Evolutionary conservation across 2,797 vertebrate genomes (phyloP).

Genomic region (Natrix natrix): DNA sequence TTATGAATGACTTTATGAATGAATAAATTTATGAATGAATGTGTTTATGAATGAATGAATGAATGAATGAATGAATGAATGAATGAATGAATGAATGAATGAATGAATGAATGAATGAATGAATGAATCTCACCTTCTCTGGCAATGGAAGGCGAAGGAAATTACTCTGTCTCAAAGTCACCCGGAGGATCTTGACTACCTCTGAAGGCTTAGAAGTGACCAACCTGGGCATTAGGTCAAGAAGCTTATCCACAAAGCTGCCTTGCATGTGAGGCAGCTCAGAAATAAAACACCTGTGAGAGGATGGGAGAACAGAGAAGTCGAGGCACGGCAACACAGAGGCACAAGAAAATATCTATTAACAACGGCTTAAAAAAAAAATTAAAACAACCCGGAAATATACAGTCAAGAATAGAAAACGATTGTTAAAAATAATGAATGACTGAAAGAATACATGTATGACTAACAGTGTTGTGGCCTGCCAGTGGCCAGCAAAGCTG

Average conservation of each 20-base stretch:
- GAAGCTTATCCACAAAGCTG: slow-evolving; percentile 90
- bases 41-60: no score
- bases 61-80: no score
- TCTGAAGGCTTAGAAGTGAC: slow-evolving; percentile 87
- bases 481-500: no score
- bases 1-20: no score
- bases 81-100: no score
- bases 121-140: slow-evolving; percentile 76
- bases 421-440: background rate
- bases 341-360: background rate
- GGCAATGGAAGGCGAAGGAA: slow-evolving; percentile 88
- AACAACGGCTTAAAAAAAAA: background rate
- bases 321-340: background rate
- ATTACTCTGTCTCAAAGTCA: slow-evolving; percentile 85
- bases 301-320: slow-evolving; percentile 4
- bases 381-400: background rate
- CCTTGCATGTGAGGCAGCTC: slow-evolving; percentile 93
- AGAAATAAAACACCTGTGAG: slow-evolving; percentile 81
- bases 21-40: no score
- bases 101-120: no score
- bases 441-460: background rate
- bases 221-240: slow-evolving; percentile 91
- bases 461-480: background rate
- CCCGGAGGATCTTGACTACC: slow-evolving; percentile 92
- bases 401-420: background rate